Base-by-base conservation (phyloP, 2,888 invertebrate genomes). In the Electrophaes corylata region DNA sequence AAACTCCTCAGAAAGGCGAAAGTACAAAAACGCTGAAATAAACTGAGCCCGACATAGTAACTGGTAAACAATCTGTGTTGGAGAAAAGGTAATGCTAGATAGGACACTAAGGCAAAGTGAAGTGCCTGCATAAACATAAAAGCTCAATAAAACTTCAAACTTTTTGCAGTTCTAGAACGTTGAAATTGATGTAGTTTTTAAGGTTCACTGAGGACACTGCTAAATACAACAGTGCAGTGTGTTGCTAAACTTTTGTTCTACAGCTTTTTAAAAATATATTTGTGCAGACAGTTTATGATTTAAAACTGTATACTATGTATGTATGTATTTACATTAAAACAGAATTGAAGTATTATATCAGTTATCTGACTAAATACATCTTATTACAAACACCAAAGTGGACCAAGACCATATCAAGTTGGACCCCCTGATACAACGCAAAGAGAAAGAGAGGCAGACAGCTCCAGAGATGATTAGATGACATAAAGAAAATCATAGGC, bases 11-110 rank as follows among this genome's bases (percentile, higher is more conserved):
- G 62, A 70, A 72, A 63, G 67, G 68, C 70, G 70, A 73, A 75
- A 73, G 71, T 65, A 78, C 76, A 79, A 75, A 78, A 79, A 73
- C 71, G 76, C 74, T 70, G 69, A 50, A 76, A 72, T 73, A 78
- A 76, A 72, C 70, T 68, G 60, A 56, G 62, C 63, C 65, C 8
- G 20, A 6, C 20, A 26, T 57, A 55, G 46, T 43, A 47, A 60
- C 54, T 59, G 43, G 19, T 47, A 10, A 31, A 18, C 12, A 46
- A 51, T 43, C 59, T 74, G 60, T 60, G 46, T 35, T 46, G 18
- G 50, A 57, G 54, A 41, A 58, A 56, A 47, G 44, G 55, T 26
- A 8, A 6, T 19, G 19, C 16, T 20, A 66, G 66, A 62, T 48
- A 43, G 3, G 57, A 39, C 55, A 60, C 16, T 23, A 19, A 4